Evolutionary conservation across 2,888 invertebrate genomes (phyloP), one percentile per base, ranked within the genome.

Genomic region (Papilio elwesi): DNA sequence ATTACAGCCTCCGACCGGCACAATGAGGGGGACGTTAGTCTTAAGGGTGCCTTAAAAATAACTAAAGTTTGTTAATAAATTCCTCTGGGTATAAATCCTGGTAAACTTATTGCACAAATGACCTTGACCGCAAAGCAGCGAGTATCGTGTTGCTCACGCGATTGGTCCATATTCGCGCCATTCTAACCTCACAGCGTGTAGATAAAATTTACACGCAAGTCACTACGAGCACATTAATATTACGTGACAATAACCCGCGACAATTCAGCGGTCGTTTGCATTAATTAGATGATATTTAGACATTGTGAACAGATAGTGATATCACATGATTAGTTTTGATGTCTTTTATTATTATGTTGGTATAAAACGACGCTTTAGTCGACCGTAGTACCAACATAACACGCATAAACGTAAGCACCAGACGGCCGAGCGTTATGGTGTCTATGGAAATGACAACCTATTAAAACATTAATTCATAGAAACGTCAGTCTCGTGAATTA

Each of bases 371-470:
- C 53, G 16, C 5, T 47, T 64, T 15, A 43, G 4, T 43, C 6
- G 52, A 64, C 64, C 26, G 11, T 15, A 43, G 52, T 53, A 12
- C 57, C 47, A 49, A 59, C 52, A 53, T 48, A 53, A 53, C 53
- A 16, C 15, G 9, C 38, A 10, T 6, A 5, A 8, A 36, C 52
- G 67, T 43, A 55, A 67, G 38, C 55, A 16, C 13, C 13, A 8
- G 10, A 26, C 26, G 16, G 16, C 10, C 9, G 6, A 26, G 53
- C 48, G 52, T 70, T 47, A 71, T 53, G 43, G n/a, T 43, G n/a
- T 15, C 62, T 66, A 72, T 72, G 68, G 36, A 48, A 67, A 72
- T 72, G 15, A n/a, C 53, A 62, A 63, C 53, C 66, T 47, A 59
- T 53, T 52, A 64, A 10, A 67, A 63, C 49, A 48, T 64, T 38